phyloP scores from a whole-genome alignment of 2,797 vertebrate species.

The Phyllotis vaccarum region DNA sequence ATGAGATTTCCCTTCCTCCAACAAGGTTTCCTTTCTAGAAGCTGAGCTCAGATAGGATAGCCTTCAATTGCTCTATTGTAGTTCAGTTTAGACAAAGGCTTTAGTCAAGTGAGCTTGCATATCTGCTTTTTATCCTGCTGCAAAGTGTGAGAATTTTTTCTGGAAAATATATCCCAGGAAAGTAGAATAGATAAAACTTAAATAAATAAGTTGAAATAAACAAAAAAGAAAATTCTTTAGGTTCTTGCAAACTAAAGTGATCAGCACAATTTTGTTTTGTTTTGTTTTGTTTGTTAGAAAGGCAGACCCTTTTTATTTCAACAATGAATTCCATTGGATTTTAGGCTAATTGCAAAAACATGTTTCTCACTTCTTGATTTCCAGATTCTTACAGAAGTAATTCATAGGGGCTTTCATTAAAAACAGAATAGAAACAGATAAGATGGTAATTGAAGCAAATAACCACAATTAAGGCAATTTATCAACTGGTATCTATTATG shows the following conservation, averaged over 20 bases:
- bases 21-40: conserved; percentile 70
- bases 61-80: conserved; percentile 79
- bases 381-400: conserved; percentile 47
- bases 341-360: conserved; percentile 45
- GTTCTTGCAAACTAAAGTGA: neutral
- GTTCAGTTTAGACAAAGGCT: conserved; percentile 74
- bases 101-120: conserved; percentile 74
- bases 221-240: neutral
- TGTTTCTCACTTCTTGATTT: conserved; percentile 38
- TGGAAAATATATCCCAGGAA: conserved; percentile 62
- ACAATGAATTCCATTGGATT: conserved; percentile 19
- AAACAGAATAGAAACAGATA: neutral
- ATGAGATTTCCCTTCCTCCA: neutral
- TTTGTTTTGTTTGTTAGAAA: conserved; percentile 33
- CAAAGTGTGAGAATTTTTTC: conserved; percentile 65
- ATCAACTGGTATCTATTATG: neutral
- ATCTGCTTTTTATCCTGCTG: conserved; percentile 69
- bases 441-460: conserved; percentile 6
- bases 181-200: conserved; percentile 50
- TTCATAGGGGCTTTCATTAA: conserved; percentile 1
- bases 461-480: conserved; percentile 18
- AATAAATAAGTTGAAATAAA: neutral
- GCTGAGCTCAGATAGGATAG: conserved; percentile 59
- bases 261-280: neutral
- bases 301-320: neutral